These are phyloP conservation scores for Crenichthys baileyi DNA, from an alignment of 2,797 vertebrate genomes.

Conservation along the genomic window DNA sequence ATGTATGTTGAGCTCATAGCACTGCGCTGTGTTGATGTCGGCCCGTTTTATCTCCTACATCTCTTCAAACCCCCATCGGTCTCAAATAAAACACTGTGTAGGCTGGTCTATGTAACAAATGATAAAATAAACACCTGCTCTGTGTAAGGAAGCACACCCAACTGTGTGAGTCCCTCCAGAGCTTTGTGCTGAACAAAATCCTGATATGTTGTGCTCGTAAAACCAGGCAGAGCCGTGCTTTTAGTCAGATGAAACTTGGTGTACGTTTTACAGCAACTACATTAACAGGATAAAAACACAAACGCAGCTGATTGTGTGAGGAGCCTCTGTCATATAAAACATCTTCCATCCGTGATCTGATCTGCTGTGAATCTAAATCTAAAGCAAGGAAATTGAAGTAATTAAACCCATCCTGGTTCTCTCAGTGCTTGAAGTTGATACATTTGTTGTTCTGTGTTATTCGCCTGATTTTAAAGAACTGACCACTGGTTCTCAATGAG, in stretches of 20 bases:
- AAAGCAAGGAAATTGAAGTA: background rate
- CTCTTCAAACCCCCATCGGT: background rate
- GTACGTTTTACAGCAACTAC: slow-evolving; percentile 14
- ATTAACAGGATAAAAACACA: slow-evolving; percentile 17
- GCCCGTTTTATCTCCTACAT: slow-evolving; percentile 13
- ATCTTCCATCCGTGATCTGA: background rate
- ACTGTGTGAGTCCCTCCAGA: slow-evolving; percentile 2
- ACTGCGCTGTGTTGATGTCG: background rate
- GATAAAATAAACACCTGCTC: slow-evolving; percentile 1
- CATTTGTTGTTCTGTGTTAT: background rate
- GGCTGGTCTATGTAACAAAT: background rate
- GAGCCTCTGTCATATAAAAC: background rate
- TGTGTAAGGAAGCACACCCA: background rate
- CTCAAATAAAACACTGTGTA: background rate
- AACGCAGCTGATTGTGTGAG: background rate
- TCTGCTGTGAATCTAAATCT: background rate
- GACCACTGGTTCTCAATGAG: background rate
- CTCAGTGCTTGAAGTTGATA: background rate
- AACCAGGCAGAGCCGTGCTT: background rate
- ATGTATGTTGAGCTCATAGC: slow-evolving; percentile 27
- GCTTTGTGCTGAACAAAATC: background rate
- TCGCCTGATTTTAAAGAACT: background rate
- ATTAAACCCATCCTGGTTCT: background rate
- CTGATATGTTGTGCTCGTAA: background rate
- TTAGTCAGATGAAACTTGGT: slow-evolving; percentile 32